These are phyloP conservation scores for Marronus borbonicus DNA, from an alignment of 2,888 invertebrate species.

Conservation along the genomic window DNA sequence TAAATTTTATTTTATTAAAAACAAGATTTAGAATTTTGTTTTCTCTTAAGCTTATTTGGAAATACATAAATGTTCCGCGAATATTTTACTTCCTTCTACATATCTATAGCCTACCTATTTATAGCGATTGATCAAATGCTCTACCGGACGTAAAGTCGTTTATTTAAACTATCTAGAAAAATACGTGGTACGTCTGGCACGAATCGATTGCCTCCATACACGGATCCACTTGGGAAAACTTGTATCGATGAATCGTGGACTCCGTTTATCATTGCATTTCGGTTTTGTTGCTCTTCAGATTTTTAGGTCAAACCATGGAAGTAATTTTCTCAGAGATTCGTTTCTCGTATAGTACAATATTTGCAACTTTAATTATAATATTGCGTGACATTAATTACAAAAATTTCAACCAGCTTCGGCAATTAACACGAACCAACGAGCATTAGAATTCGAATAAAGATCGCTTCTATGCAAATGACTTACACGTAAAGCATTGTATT, in stretches of 20 bases:
- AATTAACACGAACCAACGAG: conserved; percentile 24
- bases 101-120: no score
- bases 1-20: no score
- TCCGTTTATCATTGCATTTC: conserved; percentile 13
- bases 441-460: conserved; percentile 5
- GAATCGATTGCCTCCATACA: conserved; percentile 11
- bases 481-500: conserved; percentile 9
- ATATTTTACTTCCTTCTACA: no score
- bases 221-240: background rate
- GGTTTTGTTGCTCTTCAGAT: background rate
- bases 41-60: no score
- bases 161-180: background rate
- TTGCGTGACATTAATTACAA: conserved; percentile 27
- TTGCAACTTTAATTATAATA: conserved; percentile 14
- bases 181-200: conserved; percentile 5
- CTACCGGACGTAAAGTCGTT: background rate
- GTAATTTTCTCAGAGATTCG: conserved; percentile 9
- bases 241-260: background rate
- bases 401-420: background rate
- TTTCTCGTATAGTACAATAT: background rate
- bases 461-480: conserved; percentile 32
- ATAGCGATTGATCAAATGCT: background rate
- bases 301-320: conserved; percentile 22
- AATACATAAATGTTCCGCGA: no score
- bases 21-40: no score